Evolutionary conservation across 1,140 invertebrate species (phyloP).

Genomic region (Eupristina koningsbergeri): DNA sequence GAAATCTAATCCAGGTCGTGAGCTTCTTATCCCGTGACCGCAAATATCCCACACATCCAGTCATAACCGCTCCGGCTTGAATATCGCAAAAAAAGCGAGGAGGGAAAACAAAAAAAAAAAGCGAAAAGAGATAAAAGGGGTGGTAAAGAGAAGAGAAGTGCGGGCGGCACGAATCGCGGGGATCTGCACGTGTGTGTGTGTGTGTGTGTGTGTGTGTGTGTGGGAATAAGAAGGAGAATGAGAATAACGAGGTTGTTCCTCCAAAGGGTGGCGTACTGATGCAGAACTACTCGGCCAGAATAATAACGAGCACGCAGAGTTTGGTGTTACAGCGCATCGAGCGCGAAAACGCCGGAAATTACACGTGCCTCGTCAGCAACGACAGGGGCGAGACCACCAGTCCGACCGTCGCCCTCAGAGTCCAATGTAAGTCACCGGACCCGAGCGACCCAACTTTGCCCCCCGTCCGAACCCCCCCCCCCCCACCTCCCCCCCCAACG

Average conservation of each 20-base stretch:
- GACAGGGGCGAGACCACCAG: slow-evolving; percentile 87
- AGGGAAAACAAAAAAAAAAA: no score
- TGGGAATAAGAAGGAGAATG: background rate
- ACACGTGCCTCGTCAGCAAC: slow-evolving; percentile 88
- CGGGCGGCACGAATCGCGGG: no score
- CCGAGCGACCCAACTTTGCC: background rate
- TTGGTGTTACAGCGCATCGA: slow-evolving; percentile 89
- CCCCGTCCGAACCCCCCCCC: background rate
- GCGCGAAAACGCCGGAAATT: slow-evolving; percentile 85
- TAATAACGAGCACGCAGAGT: slow-evolving; percentile 90
- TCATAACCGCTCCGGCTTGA: background rate
- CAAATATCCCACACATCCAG: background rate
- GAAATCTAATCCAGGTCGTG: no score
- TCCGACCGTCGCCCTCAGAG: slow-evolving; percentile 82
- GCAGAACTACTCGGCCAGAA: slow-evolving; percentile 87
- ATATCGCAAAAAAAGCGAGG: background rate
- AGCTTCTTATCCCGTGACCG: background rate
- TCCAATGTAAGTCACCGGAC: slow-evolving; percentile 85
- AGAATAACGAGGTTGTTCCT: slow-evolving; percentile 3
- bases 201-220: background rate
- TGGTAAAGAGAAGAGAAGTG: no score
- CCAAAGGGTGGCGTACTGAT: slow-evolving; percentile 83
- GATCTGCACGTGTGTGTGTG: background rate
- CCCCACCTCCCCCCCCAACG: background rate
- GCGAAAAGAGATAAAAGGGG: no score